Conservation (phyloP, 2,797 vertebrate genomes). For the Brachyalestes nurse region DNA sequence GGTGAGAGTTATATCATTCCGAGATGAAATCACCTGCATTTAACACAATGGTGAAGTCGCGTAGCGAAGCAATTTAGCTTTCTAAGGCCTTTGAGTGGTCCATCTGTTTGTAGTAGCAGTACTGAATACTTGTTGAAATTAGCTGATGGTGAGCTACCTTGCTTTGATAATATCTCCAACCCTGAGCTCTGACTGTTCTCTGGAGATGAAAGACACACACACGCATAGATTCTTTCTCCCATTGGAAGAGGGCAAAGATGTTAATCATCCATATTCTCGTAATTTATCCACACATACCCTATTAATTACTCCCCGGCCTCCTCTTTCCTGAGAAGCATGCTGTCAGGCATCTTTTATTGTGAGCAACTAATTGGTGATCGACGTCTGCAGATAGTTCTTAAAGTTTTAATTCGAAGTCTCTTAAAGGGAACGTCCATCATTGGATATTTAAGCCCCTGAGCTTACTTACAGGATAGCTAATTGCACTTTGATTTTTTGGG, state of each 20-base stretch:
- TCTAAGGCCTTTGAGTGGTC: constrained; percentile 1
- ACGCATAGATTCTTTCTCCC: constrained; percentile 48
- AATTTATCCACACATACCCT: constrained; percentile 77
- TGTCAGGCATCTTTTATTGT: constrained; percentile 72
- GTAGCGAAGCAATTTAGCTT: constrained; percentile 20
- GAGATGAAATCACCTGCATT: constrained; percentile 7
- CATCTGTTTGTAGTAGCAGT: constrained; percentile 21
- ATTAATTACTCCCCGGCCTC: constrained; percentile 75
- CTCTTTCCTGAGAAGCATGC: constrained; percentile 74
- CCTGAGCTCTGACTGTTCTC: constrained; percentile 25
- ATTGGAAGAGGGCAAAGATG: constrained; percentile 76
- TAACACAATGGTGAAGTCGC: constrained; percentile 10
- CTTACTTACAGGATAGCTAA: not conserved
- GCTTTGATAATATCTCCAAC: constrained; percentile 41
- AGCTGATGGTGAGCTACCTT: constrained; percentile 13
- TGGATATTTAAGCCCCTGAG: not conserved
- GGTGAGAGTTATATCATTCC: constrained; percentile 21
- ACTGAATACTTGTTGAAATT: constrained; percentile 42
- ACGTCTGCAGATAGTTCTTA: constrained; percentile 73
- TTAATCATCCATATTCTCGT: constrained; percentile 81
- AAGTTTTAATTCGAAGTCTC: constrained; percentile 47
- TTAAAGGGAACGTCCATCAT: constrained; percentile 28
- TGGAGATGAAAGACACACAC: constrained; percentile 39
- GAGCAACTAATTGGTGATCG: constrained; percentile 81
- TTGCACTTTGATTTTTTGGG: not conserved